phyloP scores from a whole-genome alignment of 2,797 vertebrate genomes.

The Myotis daubentonii region DNA sequence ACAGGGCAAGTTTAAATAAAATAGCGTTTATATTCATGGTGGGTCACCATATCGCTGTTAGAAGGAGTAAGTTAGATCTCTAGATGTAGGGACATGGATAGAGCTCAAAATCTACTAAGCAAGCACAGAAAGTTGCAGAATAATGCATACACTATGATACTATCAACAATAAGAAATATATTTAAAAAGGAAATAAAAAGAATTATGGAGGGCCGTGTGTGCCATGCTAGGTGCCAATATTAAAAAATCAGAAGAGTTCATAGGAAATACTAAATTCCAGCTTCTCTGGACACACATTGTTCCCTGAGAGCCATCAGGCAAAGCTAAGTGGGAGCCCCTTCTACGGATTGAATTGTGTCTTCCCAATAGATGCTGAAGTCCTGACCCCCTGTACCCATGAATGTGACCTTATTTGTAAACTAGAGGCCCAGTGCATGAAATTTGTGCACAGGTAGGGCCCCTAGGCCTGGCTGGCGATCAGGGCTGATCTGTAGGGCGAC shows the following conservation, averaged over 20 bases:
- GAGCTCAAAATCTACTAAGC: neutral
- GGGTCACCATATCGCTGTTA: neutral
- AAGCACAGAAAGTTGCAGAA: neutral
- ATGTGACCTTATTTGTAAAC: neutral
- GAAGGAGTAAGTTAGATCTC: neutral
- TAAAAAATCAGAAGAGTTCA: neutral
- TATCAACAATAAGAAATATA: no score
- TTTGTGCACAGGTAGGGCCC: no score
- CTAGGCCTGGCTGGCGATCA: no score
- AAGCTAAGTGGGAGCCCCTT: neutral
- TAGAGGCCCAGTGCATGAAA: no score
- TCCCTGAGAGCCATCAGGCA: neutral
- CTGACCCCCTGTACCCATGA: neutral
- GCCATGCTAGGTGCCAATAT: neutral
- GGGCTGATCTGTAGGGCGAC: no score
- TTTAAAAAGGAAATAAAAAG: neutral
- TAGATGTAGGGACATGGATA: neutral
- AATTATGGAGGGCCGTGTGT: neutral
- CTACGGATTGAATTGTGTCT: neutral
- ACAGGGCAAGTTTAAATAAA: neutral
- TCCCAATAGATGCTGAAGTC: neutral
- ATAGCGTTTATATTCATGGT: neutral
- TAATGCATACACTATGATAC: neutral
- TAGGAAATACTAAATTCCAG: neutral
- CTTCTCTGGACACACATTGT: neutral